phyloP scores from a whole-genome alignment of 2,113 vertebrate genomes.

The Sprattus sprattus region DNA sequence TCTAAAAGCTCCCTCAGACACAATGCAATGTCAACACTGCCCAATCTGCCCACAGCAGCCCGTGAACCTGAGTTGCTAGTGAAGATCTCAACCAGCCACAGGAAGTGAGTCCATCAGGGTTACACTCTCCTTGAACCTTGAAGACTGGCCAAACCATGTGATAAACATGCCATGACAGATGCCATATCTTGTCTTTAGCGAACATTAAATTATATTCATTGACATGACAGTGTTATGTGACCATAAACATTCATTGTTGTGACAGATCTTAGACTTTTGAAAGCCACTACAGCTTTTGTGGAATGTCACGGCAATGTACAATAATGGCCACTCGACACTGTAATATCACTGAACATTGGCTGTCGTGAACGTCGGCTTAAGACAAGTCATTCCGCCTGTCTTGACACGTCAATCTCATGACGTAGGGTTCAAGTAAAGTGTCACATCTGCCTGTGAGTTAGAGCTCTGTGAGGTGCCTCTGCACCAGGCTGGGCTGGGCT shows the following conservation, averaged over 20 bases:
- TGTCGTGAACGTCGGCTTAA: background rate
- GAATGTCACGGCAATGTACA: background rate
- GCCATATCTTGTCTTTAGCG: background rate
- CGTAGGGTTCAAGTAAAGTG: background rate
- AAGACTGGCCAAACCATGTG: background rate
- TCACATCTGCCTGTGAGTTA: background rate
- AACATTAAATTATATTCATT: background rate
- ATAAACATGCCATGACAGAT: background rate
- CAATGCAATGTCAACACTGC: background rate
- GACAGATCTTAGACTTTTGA: background rate
- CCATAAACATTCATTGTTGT: background rate
- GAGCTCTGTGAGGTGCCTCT: background rate
- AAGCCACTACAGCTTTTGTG: background rate
- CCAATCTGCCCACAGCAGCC: background rate
- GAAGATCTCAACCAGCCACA: background rate
- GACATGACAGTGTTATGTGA: background rate
- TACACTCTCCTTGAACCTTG: background rate
- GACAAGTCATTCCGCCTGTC: background rate
- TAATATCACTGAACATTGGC: background rate
- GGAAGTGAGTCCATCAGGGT: background rate
- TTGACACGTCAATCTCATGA: background rate
- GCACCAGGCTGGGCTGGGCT: background rate
- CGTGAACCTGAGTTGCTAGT: background rate
- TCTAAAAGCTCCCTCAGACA: background rate
- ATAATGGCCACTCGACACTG: background rate